Conservation (phyloP, 2,113 vertebrate species). For the Cryptotis parvus region DNA sequence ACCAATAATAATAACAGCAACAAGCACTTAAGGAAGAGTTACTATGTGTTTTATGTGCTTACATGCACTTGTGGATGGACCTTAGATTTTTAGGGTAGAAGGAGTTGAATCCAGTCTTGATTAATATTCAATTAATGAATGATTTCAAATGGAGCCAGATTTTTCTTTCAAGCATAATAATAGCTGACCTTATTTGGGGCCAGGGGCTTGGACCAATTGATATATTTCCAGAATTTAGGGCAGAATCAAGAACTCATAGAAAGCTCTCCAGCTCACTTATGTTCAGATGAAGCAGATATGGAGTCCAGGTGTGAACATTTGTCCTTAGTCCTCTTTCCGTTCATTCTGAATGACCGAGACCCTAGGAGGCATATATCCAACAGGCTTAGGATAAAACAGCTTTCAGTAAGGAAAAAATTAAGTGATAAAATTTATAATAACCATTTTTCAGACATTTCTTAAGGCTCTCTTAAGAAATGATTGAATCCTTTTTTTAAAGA, state of each 20-base stretch:
- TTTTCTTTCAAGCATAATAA: not conserved
- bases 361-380: not conserved
- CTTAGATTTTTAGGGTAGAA: not conserved
- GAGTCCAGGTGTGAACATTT: fast-evolving
- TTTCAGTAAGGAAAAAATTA: not conserved
- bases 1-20: not conserved
- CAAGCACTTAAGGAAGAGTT: not conserved
- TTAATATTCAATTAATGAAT: not conserved
- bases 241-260: not conserved
- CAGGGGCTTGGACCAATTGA: not conserved
- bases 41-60: not conserved
- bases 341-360: not conserved
- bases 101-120: not conserved
- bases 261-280: not conserved
- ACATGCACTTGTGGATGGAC: not conserved
- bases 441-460: not conserved
- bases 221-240: not conserved
- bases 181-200: not conserved
- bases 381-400: not conserved
- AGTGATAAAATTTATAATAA: not conserved
- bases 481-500: not conserved
- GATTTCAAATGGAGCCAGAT: not conserved
- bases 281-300: not conserved
- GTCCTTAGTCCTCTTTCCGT: not conserved
- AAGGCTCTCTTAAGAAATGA: not conserved